Base-by-base conservation (phyloP, 2,113 vertebrate genomes). In the Callipepla californica region DNA sequence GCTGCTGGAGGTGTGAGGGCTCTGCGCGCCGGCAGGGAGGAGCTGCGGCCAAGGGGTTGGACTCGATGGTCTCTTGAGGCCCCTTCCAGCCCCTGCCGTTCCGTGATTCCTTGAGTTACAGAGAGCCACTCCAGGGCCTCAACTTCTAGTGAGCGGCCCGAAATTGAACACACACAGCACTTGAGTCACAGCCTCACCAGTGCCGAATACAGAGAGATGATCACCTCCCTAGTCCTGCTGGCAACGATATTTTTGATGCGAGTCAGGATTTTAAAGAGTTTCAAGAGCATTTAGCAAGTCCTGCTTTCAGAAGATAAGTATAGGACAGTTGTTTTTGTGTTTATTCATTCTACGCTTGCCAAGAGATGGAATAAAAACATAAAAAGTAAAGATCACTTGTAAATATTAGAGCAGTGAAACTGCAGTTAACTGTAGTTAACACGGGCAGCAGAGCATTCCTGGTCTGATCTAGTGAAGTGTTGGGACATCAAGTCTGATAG, bases 371-470 rank as follows among this genome's bases (percentile, higher is more conserved):
- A 28, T 47, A 20, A 85, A 38, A 66, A 68, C 26, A 55, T 55
- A 14, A 6, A 32, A 70, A 34, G 21, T 34, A 50, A 48, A 88
- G n/a, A 25, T 1, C 3, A 3, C 28, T 79, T 6, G 62, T 58
- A 40, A 57, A 14, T 73, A 32, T 8, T 16, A 26, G 44, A 87
- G 63, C 16, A 68, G 36, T 19, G 19, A 15, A 66, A 25, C 3
- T 28, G 15, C 59, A 15, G 42, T 22, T 48, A 23, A 12, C 55
- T 88, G 32, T 61, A 21, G 16, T 63, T 66, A 50, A 32, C 30
- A 10, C 0, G 1, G 23, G 9, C 62, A 68, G 44, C 53, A 82
- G 5, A 30, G 16, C 7, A 2, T 44, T 55, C 3, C 3, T 18
- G 32, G 19, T 2, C 11, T 67, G 1, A 2, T 75, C 47, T 67